phyloP scores from a whole-genome alignment of 1,140 invertebrate species.

The Conus betulinus region DNA sequence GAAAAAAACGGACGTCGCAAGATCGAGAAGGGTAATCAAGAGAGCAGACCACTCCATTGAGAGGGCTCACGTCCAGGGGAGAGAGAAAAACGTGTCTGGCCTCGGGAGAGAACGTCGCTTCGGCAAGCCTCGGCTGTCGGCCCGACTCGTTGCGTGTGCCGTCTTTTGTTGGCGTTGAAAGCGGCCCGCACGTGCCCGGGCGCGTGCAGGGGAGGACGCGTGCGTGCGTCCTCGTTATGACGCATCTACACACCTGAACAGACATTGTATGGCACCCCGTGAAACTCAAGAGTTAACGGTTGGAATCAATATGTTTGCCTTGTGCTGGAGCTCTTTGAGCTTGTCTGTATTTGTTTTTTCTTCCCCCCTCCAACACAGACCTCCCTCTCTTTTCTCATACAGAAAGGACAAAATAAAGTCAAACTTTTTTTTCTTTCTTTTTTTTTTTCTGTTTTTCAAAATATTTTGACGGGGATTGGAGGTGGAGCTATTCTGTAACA shows the following conservation, averaged over 20 bases:
- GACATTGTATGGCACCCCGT: slow-evolving; percentile 3
- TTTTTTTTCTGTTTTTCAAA: too few relatives aligned
- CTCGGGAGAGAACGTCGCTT: neutral
- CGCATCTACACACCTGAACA: slow-evolving; percentile 34
- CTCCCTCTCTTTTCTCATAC: too few relatives aligned
- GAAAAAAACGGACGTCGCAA: slow-evolving; percentile 2
- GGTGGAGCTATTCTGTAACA: too few relatives aligned
- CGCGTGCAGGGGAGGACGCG: slow-evolving; percentile 13
- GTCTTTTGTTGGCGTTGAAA: slow-evolving; percentile 27
- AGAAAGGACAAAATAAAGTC: too few relatives aligned
- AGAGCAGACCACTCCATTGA: slow-evolving; percentile 26
- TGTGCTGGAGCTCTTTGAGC: neutral
- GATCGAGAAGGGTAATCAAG: slow-evolving; percentile 24
- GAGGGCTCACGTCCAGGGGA: slow-evolving; percentile 14
- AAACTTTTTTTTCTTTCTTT: too few relatives aligned
- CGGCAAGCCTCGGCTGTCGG: neutral
- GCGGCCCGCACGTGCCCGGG: slow-evolving; percentile 25
- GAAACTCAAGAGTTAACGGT: neutral
- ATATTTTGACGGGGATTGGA: too few relatives aligned
- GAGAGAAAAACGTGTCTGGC: slow-evolving; percentile 25
- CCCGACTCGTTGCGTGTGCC: slow-evolving; percentile 8
- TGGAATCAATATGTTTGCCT: neutral
- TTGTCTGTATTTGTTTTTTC: neutral
- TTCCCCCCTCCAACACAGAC: neutral
- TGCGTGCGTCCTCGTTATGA: slow-evolving; percentile 28